Evolutionary conservation across 2,113 vertebrate genomes (phyloP).

Genomic region (Oceanites oceanicus): DNA sequence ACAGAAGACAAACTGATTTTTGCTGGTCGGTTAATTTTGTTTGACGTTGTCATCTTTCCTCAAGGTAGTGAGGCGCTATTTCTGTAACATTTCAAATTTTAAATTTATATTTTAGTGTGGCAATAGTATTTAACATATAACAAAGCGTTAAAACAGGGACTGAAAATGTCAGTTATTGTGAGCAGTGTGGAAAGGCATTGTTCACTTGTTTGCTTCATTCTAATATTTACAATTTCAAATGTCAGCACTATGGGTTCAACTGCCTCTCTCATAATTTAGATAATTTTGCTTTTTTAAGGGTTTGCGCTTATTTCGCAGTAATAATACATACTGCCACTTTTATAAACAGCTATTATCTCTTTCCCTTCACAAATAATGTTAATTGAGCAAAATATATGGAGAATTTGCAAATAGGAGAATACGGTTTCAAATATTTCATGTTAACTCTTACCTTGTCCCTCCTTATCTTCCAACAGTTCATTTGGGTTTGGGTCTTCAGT

Average conservation of each 20-base stretch:
- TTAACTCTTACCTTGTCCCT: background rate
- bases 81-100: background rate
- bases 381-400: background rate
- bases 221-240: background rate
- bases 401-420: background rate
- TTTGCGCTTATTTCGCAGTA: background rate
- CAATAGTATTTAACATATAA: background rate
- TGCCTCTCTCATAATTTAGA: background rate
- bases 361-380: background rate
- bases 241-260: background rate
- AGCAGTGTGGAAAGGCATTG: background rate
- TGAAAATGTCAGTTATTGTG: background rate
- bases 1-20: background rate
- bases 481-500: background rate
- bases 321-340: background rate
- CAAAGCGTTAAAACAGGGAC: background rate
- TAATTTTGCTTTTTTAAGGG: background rate
- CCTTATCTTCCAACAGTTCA: background rate
- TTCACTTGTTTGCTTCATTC: background rate
- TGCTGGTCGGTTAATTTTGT: background rate
- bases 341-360: background rate
- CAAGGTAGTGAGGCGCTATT: background rate
- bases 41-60: background rate
- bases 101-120: background rate
- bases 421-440: background rate